Percentiles rank a stretch among this genome's conserved stretches.
phyloP scores from a whole-genome alignment of 2,888 invertebrate species.

The Himalopsyche tibetana region DNA sequence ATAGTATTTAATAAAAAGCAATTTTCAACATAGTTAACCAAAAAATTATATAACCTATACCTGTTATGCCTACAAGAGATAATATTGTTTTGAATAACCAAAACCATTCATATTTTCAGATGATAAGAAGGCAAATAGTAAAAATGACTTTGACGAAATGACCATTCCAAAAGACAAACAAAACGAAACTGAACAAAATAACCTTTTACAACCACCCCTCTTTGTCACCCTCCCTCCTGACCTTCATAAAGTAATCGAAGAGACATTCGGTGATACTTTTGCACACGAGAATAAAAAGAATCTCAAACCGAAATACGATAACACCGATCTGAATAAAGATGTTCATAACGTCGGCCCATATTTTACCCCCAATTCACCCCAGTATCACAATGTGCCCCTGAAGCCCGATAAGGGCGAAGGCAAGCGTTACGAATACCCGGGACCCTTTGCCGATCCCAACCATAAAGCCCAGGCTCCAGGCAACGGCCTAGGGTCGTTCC shows the following conservation, averaged over 20 bases:
- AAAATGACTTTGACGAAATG: conserved; percentile 59
- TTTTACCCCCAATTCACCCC: conserved; percentile 52
- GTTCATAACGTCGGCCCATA: conserved; percentile 51
- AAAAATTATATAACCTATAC: too few species aligned
- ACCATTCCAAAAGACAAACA: conserved; percentile 57
- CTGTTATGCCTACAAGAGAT: too few species aligned
- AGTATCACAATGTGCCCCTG: conserved; percentile 37
- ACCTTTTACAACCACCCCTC: conserved; percentile 58
- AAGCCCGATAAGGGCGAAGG: conserved; percentile 58
- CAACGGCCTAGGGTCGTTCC: conserved; percentile 63
- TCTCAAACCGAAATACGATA: conserved; percentile 53
- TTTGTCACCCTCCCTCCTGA: conserved; percentile 65
- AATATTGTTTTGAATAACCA: not conserved
- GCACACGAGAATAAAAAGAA: conserved; percentile 55
- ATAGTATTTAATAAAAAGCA: too few species aligned
- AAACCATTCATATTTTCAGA: conserved; percentile 60
- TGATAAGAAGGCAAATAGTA: conserved; percentile 52
- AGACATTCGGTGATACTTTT: conserved; percentile 62
- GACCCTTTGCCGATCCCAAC: conserved; percentile 65
- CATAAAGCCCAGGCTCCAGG: conserved; percentile 61
- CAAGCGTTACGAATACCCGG: conserved; percentile 65
- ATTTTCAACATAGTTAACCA: too few species aligned
- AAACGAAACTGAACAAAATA: conserved; percentile 63
- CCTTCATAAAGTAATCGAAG: conserved; percentile 63
- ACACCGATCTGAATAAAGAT: conserved; percentile 47